phyloP scores from a whole-genome alignment of 1,140 invertebrate genomes.

The Plutomurus gul region DNA sequence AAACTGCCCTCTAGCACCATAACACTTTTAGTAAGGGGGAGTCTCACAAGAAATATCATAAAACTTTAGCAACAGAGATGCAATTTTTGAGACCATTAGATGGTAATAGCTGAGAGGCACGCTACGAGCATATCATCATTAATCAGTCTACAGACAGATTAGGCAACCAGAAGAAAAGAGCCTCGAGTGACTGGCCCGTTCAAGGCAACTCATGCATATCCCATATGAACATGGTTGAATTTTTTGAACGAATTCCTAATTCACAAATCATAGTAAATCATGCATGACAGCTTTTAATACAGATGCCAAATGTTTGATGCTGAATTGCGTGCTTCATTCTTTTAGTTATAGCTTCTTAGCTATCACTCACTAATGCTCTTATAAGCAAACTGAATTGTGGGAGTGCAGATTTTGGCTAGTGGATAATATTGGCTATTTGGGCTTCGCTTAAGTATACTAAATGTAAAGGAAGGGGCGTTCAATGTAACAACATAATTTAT shows the following conservation, averaged over 20 bases:
- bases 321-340: no score
- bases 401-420: no score
- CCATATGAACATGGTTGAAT: neutral
- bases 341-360: neutral
- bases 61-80: neutral
- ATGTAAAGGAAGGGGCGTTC: no score
- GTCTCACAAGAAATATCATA: neutral
- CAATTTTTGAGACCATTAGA: constrained; percentile 17
- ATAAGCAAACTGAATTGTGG: neutral
- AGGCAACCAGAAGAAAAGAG: no score
- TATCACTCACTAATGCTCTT: neutral
- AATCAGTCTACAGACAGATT: neutral
- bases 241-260: neutral
- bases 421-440: no score
- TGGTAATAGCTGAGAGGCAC: constrained; percentile 16
- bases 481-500: no score
- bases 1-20: neutral
- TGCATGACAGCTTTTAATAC: constrained; percentile 18
- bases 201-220: neutral
- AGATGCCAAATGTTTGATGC: neutral
- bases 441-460: no score
- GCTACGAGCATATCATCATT: constrained; percentile 10
- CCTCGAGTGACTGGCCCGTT: no score
- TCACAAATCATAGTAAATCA: constrained; percentile 27
- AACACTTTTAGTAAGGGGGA: neutral